phyloP scores from a whole-genome alignment of 2,888 invertebrate genomes.

The Ischnus inquisitorius region DNA sequence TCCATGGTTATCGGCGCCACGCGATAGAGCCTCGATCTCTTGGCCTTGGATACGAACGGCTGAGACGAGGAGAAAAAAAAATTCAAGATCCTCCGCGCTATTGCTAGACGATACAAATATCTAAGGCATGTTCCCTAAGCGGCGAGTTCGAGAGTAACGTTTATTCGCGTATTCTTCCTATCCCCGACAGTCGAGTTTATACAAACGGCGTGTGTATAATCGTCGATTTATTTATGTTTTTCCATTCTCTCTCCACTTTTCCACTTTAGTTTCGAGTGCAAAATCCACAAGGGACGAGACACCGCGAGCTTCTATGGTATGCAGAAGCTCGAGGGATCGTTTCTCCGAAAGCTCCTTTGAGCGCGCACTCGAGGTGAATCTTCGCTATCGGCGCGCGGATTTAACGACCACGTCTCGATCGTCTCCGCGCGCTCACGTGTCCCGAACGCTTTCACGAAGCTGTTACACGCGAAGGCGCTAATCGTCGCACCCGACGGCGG shows the following conservation, averaged over 20 bases:
- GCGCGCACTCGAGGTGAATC: slow-evolving; percentile 32
- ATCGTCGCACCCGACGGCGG: slow-evolving; percentile 57
- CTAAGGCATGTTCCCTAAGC: slow-evolving; percentile 20
- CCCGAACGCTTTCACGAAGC: slow-evolving; percentile 26
- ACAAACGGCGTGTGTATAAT: background rate
- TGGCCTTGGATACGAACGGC: slow-evolving; percentile 55
- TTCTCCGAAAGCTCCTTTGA: slow-evolving; percentile 53
- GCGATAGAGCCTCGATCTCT: slow-evolving; percentile 55
- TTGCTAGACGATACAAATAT: slow-evolving; percentile 39
- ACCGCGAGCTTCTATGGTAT: slow-evolving; percentile 13
- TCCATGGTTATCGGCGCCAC: slow-evolving; percentile 60
- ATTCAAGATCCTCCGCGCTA: slow-evolving; percentile 47
- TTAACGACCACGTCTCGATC: slow-evolving; percentile 59
- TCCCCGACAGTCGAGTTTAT: slow-evolving; percentile 36
- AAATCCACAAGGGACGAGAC: slow-evolving; percentile 24
- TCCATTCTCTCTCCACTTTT: slow-evolving; percentile 19
- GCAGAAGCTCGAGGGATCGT: slow-evolving; percentile 39
- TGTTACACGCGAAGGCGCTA: slow-evolving; percentile 33
- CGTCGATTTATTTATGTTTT: slow-evolving; percentile 12
- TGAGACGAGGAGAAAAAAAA: background rate
- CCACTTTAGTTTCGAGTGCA: slow-evolving; percentile 59
- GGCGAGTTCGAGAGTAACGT: slow-evolving; percentile 46
- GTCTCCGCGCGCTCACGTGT: slow-evolving; percentile 23
- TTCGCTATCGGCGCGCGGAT: slow-evolving; percentile 40
- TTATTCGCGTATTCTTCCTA: slow-evolving; percentile 44